Conservation (phyloP, 2,113 vertebrate genomes). For the Hymenochirus boettgeri region DNA sequence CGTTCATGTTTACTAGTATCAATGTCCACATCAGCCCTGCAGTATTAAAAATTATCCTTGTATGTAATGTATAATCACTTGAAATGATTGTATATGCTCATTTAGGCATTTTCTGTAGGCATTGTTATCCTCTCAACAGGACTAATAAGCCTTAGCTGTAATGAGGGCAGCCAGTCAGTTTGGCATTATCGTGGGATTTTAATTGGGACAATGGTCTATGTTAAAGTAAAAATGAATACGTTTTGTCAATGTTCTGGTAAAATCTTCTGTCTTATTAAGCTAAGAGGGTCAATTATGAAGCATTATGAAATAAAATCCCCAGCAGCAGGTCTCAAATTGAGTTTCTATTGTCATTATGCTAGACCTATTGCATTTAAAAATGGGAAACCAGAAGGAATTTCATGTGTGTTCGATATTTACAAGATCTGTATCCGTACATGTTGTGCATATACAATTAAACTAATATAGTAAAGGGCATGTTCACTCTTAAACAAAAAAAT, state of each 20-base stretch:
- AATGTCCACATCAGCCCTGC: constrained; percentile 59
- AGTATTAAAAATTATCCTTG: constrained; percentile 73
- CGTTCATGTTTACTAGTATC: constrained; percentile 55
- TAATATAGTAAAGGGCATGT: no score
- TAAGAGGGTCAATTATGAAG: constrained; percentile 96
- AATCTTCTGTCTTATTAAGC: constrained; percentile 92
- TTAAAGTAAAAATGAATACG: constrained; percentile 99
- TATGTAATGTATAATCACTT: constrained; percentile 75
- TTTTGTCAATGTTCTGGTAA: constrained; percentile 96
- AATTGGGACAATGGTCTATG: constrained; percentile 97
- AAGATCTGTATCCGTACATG: constrained; percentile 71
- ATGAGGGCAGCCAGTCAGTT: constrained; percentile 89
- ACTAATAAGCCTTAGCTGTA: constrained; percentile 95
- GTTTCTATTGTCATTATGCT: constrained; percentile 82
- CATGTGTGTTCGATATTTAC: constrained; percentile 74
- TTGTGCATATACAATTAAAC: no score
- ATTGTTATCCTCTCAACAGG: constrained; percentile 77
- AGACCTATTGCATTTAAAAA: constrained; percentile 75
- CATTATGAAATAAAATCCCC: constrained; percentile 96
- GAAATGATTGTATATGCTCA: constrained; percentile 76
- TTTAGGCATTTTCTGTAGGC: constrained; percentile 75
- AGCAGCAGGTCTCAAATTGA: constrained; percentile 93
- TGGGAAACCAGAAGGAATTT: constrained; percentile 71
- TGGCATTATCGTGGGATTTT: constrained; percentile 93
- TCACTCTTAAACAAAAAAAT: no score